Conservation (phyloP, 1,140 invertebrate species). For the Zophobas morio region DNA sequence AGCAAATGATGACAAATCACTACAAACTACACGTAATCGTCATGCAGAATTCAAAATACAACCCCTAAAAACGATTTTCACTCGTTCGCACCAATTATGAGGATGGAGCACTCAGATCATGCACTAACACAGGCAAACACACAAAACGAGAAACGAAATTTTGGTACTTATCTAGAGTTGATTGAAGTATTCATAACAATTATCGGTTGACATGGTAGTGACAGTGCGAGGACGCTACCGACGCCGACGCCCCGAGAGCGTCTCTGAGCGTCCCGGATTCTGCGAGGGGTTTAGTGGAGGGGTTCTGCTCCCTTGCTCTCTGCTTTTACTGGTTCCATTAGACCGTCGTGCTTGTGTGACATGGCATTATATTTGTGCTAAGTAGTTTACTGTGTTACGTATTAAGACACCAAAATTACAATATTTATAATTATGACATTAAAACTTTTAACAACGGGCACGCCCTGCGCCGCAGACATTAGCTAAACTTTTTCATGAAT, state of each 20-base stretch:
- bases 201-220: constrained; percentile 60
- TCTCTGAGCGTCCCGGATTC: constrained; percentile 59
- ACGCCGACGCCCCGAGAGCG: constrained; percentile 63
- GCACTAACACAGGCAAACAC: no score
- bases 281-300: constrained; percentile 47
- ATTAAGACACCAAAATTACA: constrained; percentile 35
- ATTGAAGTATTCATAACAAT: constrained; percentile 54
- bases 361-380: constrained; percentile 52
- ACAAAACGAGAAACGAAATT: not conserved
- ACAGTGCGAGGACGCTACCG: constrained; percentile 58
- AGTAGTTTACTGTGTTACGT: constrained; percentile 55
- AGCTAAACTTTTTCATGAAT: no score
- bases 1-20: constrained; percentile 62
- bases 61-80: not conserved
- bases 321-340: constrained; percentile 57
- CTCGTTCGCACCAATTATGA: no score
- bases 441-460: constrained; percentile 3
- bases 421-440: constrained; percentile 25
- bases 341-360: constrained; percentile 52
- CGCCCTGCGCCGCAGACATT: not conserved
- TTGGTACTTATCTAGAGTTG: constrained; percentile 56
- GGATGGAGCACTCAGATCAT: no score
- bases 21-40: constrained; percentile 53
- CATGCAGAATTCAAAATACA: constrained; percentile 44
- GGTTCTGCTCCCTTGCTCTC: constrained; percentile 55